Conservation (phyloP, 1,140 invertebrate genomes). For the Bacillus rossius region DNA sequence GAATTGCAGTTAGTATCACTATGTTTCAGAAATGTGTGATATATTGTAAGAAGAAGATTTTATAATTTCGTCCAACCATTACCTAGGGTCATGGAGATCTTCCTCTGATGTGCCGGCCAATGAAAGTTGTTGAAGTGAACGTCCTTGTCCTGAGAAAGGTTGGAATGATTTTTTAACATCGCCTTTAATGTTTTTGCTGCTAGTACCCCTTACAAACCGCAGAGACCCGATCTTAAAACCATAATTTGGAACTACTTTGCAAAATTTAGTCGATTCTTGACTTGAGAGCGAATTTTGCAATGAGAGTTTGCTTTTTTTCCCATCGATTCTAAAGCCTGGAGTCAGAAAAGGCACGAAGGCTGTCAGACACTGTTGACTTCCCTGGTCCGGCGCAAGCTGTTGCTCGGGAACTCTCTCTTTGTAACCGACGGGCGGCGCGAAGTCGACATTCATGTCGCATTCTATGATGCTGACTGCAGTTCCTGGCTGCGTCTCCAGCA, state of each 20-base stretch:
- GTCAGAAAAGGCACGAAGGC: conserved; percentile 79
- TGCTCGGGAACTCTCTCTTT: conserved; percentile 69
- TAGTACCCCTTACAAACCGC: conserved; percentile 71
- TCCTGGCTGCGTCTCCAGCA: conserved; percentile 91
- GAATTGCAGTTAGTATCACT: too few species aligned
- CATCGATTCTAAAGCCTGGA: conserved; percentile 61
- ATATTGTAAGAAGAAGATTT: too few species aligned
- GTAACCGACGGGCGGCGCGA: conserved; percentile 93
- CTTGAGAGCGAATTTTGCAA: conserved; percentile 6
- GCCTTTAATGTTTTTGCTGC: conserved; percentile 48
- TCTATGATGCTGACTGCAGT: conserved; percentile 97
- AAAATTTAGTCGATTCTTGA: conserved; percentile 17
- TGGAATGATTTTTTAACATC: conserved; percentile 5
- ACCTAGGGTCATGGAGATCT: too few species aligned
- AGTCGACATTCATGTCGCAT: conserved; percentile 99
- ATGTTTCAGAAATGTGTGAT: too few species aligned
- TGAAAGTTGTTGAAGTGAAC: too few species aligned
- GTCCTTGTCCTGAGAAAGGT: conserved; percentile 7
- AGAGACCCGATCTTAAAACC: conserved; percentile 81
- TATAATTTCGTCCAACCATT: too few species aligned
- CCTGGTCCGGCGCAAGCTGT: conserved; percentile 58
- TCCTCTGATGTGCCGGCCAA: too few species aligned
- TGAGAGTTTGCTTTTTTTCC: conserved; percentile 43
- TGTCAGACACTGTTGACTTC: conserved; percentile 58
- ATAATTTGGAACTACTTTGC: conserved; percentile 88